Evolutionary conservation across 37 sponge, comb jelly and placozoan genomes (phyloP).

Genomic region (Mnemiopsis leidyi): DNA sequence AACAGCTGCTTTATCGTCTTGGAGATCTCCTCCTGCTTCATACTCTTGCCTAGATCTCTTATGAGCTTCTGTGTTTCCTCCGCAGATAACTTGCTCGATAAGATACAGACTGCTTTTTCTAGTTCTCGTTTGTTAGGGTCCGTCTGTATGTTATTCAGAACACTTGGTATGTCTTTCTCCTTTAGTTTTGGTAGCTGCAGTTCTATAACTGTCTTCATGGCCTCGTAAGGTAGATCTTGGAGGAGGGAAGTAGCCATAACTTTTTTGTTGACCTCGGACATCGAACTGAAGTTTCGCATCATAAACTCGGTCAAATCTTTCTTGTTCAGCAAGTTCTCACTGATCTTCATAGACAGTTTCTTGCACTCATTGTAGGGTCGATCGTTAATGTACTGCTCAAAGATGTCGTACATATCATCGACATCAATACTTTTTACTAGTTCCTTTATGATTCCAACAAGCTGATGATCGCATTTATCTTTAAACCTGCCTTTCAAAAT

Average conservation of each 20-base stretch:
- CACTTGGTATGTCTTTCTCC: slow-evolving; percentile 49
- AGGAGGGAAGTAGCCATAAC: slow-evolving; percentile 11
- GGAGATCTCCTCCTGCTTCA: slow-evolving; percentile 11
- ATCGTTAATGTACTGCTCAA: slow-evolving; percentile 38
- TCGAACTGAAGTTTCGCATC: slow-evolving; percentile 19
- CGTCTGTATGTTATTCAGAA: slow-evolving; percentile 20
- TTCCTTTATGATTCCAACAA: background rate
- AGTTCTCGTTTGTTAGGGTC: background rate
- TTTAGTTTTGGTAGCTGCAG: slow-evolving; percentile 51
- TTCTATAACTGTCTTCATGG: slow-evolving; percentile 15
- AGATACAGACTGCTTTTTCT: slow-evolving; percentile 29
- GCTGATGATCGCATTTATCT: background rate
- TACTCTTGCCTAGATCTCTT: background rate
- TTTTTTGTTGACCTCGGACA: slow-evolving; percentile 20
- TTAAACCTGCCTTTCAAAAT: background rate
- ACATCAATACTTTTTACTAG: background rate
- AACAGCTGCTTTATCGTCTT: slow-evolving; percentile 25
- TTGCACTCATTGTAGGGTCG: slow-evolving; percentile 60
- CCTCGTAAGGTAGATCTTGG: slow-evolving; percentile 24
- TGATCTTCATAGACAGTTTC: slow-evolving; percentile 10
- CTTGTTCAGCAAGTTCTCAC: slow-evolving; percentile 62
- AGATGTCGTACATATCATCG: slow-evolving; percentile 38
- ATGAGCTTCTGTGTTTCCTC: slow-evolving; percentile 25
- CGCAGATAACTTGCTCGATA: background rate
- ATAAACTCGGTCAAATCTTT: slow-evolving; percentile 53